Evolutionary conservation across 2,888 invertebrate genomes (phyloP).

Genomic region (Dynastes grantii): DNA sequence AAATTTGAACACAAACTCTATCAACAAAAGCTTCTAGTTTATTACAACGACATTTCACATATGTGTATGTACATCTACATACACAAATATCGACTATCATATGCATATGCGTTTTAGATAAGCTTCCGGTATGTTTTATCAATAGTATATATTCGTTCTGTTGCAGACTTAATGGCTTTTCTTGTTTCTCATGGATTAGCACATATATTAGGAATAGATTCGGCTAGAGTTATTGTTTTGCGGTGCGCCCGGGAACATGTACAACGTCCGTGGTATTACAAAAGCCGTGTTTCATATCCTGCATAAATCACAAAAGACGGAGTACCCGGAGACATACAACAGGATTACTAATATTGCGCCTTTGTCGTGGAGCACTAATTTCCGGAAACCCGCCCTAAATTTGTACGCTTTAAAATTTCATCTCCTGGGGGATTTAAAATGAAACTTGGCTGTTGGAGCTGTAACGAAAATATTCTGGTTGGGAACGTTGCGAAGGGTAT

Average conservation of each 20-base stretch:
- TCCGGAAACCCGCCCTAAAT: constrained; percentile 20
- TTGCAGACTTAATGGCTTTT: neutral
- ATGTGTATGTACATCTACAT: too few species aligned
- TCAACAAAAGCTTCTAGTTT: too few species aligned
- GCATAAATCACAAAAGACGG: constrained; percentile 29
- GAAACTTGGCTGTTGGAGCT: neutral
- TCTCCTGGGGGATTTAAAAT: neutral
- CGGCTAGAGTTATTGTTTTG: constrained; percentile 12
- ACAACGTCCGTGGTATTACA: constrained; percentile 21
- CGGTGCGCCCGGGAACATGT: neutral
- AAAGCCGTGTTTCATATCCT: constrained; percentile 20
- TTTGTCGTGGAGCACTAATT: constrained; percentile 23
- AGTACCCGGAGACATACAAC: constrained; percentile 13
- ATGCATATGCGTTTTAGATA: too few species aligned
- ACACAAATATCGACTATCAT: too few species aligned
- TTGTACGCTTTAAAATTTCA: constrained; percentile 17
- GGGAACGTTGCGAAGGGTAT: too few species aligned
- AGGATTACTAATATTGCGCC: constrained; percentile 26
- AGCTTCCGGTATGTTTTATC: neutral
- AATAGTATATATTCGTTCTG: neutral
- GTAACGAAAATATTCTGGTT: too few species aligned
- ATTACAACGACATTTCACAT: too few species aligned
- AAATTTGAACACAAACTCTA: too few species aligned
- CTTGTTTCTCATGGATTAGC: neutral
- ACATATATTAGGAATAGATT: constrained; percentile 5